Evolutionary conservation across 2,113 vertebrate species (phyloP).

Genomic region (Gasterosteus nipponicus): DNA sequence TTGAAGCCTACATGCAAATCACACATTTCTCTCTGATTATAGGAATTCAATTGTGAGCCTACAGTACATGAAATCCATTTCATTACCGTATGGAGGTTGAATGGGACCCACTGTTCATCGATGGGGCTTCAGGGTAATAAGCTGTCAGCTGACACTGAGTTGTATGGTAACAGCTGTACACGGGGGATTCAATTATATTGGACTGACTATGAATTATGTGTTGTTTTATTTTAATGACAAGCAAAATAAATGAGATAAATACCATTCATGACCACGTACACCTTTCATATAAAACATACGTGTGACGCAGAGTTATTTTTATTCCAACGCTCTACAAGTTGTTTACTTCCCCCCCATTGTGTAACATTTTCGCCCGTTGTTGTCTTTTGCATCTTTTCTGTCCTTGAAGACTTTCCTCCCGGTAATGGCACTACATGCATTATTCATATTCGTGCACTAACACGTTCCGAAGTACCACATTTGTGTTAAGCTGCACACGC

Average conservation of each 20-base stretch:
- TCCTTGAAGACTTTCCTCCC: neutral
- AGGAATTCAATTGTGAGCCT: conserved; percentile 32
- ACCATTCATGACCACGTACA: neutral
- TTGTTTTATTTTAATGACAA: conserved; percentile 30
- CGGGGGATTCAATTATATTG: conserved; percentile 46
- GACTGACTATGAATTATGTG: conserved; percentile 24
- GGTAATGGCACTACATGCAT: neutral
- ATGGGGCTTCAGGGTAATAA: conserved; percentile 17
- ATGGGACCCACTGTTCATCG: neutral
- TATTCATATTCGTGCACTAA: neutral
- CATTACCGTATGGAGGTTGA: neutral
- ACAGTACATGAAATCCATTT: conserved; percentile 10
- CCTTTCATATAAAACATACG: neutral
- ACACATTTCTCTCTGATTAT: conserved; percentile 31
- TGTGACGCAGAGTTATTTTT: neutral
- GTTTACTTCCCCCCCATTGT: conserved; percentile 1
- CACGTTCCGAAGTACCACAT: neutral
- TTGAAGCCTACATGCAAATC: neutral
- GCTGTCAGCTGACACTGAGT: conserved; percentile 9
- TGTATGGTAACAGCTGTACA: conserved; percentile 44
- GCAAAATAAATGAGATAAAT: neutral
- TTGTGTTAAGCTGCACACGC: neutral
- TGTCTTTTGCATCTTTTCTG: conserved; percentile 9
- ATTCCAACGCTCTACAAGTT: neutral
- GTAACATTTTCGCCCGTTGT: conserved; percentile 4